These are phyloP conservation scores for Paramormyrops hopkinsi DNA, from an alignment of 2,797 vertebrate genomes.

Conservation along the genomic window DNA sequence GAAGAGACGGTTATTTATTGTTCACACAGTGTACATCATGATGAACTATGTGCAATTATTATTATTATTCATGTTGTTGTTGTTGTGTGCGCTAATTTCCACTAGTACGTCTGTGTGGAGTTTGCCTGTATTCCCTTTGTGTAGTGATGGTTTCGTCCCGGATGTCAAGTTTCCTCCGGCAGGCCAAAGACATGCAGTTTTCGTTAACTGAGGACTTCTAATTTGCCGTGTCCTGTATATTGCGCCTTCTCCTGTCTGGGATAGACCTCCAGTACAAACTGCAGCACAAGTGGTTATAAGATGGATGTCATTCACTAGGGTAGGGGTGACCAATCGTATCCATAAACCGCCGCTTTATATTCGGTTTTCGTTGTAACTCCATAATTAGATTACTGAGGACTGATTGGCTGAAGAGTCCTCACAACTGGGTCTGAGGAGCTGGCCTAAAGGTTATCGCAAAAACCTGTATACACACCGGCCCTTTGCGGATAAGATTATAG, in stretches of 20 bases:
- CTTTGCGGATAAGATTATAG: neutral
- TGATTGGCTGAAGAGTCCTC: neutral
- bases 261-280: neutral
- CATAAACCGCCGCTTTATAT: neutral
- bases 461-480: neutral
- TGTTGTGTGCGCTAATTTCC: too few relatives aligned
- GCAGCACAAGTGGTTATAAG: neutral
- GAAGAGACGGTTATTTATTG: neutral
- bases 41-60: neutral
- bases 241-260: neutral
- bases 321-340: neutral
- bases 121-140: neutral
- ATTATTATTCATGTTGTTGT: too few relatives aligned
- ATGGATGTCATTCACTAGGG: neutral
- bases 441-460: neutral
- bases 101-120: neutral
- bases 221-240: neutral
- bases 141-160: neutral
- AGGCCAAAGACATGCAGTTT: neutral
- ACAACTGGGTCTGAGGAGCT: neutral
- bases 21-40: neutral
- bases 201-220: neutral
- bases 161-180: neutral
- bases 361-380: neutral
- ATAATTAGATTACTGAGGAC: neutral